These are phyloP conservation scores for Antennarius striatus DNA, from an alignment of 2,113 vertebrate species.

Conservation along the genomic window DNA sequence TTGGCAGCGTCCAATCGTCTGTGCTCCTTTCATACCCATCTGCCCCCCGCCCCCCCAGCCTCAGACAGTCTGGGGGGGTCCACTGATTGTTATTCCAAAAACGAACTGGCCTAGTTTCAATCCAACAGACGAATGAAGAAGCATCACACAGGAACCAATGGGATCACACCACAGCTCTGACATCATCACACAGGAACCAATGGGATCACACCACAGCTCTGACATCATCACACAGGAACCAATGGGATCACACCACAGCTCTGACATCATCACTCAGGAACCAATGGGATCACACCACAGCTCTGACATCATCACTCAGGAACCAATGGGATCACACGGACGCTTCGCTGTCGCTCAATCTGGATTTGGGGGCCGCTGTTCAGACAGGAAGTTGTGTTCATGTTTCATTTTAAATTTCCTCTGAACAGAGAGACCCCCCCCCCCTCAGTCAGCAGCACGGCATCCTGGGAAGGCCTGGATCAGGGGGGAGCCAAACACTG, in stretches of 20 bases:
- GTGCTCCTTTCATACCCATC: constrained; percentile 53
- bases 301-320: no score
- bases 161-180: constrained; percentile 37
- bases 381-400: no score
- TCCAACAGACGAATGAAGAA: constrained; percentile 71
- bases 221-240: no score
- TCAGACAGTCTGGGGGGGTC: constrained; percentile 70
- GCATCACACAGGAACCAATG: constrained; percentile 59
- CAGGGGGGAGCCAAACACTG: constrained; percentile 3
- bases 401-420: no score
- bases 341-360: no score
- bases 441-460: no score
- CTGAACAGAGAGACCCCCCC: no score
- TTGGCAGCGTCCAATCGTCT: constrained; percentile 63
- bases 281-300: no score
- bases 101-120: constrained; percentile 91
- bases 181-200: constrained; percentile 43
- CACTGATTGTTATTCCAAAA: constrained; percentile 91
- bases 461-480: background rate
- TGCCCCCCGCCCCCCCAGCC: constrained; percentile 67
- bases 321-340: no score
- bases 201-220: constrained; percentile 46
- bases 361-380: no score
- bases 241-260: no score
- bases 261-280: no score